Evolutionary conservation across 2,888 invertebrate species (phyloP).

Genomic region (Tiliacea citrago): DNA sequence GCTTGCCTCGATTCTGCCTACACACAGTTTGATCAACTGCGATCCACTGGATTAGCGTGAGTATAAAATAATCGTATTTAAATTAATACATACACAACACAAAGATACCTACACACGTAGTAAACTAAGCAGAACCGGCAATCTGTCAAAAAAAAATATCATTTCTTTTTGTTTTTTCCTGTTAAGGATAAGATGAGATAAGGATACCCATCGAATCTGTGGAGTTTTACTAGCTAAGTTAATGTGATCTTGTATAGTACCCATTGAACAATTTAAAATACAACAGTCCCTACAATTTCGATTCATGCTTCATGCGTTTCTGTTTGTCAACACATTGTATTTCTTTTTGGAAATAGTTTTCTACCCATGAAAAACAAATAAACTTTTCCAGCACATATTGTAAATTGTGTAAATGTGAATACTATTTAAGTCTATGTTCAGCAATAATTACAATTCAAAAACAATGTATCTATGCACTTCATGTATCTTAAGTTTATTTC

Average conservation of each 20-base stretch:
- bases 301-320: neutral
- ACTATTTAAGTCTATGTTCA: neutral
- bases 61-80: conserved; percentile 51
- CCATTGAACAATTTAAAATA: neutral
- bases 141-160: neutral
- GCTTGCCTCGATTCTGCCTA: conserved; percentile 75
- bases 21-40: conserved; percentile 72
- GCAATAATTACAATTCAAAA: neutral
- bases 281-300: neutral
- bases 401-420: neutral
- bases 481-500: neutral
- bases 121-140: neutral
- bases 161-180: neutral
- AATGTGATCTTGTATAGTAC: neutral
- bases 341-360: neutral
- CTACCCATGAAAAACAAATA: neutral
- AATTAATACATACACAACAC: neutral
- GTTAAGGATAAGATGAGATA: no score
- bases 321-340: neutral
- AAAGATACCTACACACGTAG: neutral
- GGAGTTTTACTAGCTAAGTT: neutral
- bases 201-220: neutral
- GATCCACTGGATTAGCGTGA: conserved; percentile 68
- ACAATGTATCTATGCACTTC: neutral
- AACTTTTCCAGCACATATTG: neutral